Base-by-base conservation (phyloP, 2,113 vertebrate species). In the Capreolus pygargus region DNA sequence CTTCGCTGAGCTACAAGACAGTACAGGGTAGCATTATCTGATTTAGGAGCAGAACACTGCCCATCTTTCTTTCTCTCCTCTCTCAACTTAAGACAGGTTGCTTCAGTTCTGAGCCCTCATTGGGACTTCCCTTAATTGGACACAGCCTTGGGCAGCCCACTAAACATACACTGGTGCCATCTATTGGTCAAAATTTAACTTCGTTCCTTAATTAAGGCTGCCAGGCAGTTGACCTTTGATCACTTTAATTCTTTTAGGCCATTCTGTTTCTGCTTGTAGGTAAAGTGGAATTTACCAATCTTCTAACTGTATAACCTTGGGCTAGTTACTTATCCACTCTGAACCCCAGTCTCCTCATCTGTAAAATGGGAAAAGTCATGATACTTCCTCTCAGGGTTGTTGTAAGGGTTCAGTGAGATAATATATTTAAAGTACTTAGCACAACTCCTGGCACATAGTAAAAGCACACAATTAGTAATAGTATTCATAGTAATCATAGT, bases 121-220 rank as follows among this genome's bases (percentile, higher is more conserved):
- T 25, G 36, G 33, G 58, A 57, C 14, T 92, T 93, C 25, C 54
- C 54, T 76, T 52, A 64, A 54, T 27, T 55, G 54, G 33, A 52
- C 5, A 39, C 9, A 43, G 23, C 23, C 13, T 88, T 33, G 45
- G 93, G 39, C 19, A n/a, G 50, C 43, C 67, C 30, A 89, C 45
- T 28, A 87, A 86, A 84, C 92, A 95, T 19, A 19, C 96, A 81
- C 74, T 90, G 57, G 81, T 78, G 95, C 95, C 97, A 96, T 93
- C 96, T 98, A 58, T 78, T 82, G 92, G 93, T 97, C 93, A 94
- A 76, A 96, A 50, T 76, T 92, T 70, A 96, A 88, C 74, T 60
- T 92, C 28, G 8, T 88, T 88, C 85, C 52, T 89, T 88, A 89
- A 84, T 86, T 47, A 67, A 97, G 39, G 39, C 19, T 76, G 13